Evolutionary conservation across 2,888 invertebrate genomes (phyloP).

Genomic region (Helicoverpa assulta): DNA sequence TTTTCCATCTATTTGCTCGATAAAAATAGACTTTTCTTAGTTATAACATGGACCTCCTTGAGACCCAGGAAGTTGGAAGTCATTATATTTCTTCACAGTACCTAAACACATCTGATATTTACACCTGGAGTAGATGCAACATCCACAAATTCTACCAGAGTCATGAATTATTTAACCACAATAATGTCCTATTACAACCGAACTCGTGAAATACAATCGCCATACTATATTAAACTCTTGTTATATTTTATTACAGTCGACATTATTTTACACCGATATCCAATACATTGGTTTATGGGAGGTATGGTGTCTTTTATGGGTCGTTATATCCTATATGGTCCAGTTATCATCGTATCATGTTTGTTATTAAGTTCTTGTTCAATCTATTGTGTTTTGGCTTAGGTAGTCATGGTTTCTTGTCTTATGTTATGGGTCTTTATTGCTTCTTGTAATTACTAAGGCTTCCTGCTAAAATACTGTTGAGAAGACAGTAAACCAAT

Average conservation of each 20-base stretch:
- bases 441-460: no score
- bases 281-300: slow-evolving; percentile 38
- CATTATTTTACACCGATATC: slow-evolving; percentile 32
- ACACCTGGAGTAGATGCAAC: neutral
- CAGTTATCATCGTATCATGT: slow-evolving; percentile 26
- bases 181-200: slow-evolving; percentile 26
- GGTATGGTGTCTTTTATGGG: slow-evolving; percentile 38
- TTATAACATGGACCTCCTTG: no score
- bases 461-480: no score
- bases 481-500: no score
- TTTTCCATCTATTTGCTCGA: no score
- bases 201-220: slow-evolving; percentile 25
- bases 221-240: slow-evolving; percentile 36
- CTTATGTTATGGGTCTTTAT: neutral
- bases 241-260: slow-evolving; percentile 54
- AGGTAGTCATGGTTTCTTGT: neutral
- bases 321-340: slow-evolving; percentile 19
- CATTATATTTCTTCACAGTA: no score
- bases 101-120: no score
- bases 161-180: neutral
- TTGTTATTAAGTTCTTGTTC: neutral
- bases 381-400: neutral
- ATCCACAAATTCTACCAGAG: neutral
- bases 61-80: no score
- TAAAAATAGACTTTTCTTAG: no score